Evolutionary conservation across 2,888 invertebrate genomes (phyloP).

Genomic region (Dolichopus griseipennis): DNA sequence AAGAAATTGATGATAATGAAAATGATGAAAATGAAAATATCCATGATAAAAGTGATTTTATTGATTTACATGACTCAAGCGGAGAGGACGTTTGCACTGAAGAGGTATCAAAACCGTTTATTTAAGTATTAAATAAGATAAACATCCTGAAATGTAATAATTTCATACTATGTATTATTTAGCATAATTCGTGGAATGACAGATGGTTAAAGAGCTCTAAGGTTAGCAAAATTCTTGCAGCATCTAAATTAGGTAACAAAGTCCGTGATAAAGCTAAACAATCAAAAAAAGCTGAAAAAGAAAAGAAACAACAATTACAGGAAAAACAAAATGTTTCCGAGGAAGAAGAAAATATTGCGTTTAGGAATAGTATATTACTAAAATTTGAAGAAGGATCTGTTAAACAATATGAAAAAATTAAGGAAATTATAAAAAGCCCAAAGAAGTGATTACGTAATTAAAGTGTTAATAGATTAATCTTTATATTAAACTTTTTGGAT

Average conservation of each 20-base stretch:
- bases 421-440: conserved; percentile 23
- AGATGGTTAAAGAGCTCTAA: conserved; percentile 52
- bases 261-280: conserved; percentile 52
- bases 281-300: conserved; percentile 30
- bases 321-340: neutral
- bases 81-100: conserved; percentile 22
- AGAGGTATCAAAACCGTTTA: conserved; percentile 8
- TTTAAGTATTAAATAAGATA: conserved; percentile 3
- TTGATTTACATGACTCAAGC: conserved; percentile 25
- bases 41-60: conserved; percentile 14
- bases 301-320: conserved; percentile 20
- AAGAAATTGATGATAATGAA: conserved; percentile 22
- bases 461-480: no score
- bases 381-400: conserved; percentile 47
- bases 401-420: conserved; percentile 47
- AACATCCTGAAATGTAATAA: neutral
- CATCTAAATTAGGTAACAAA: conserved; percentile 51
- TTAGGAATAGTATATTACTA: conserved; percentile 25
- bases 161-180: conserved; percentile 19
- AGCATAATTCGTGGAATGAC: conserved; percentile 48
- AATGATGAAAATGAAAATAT: conserved; percentile 10
- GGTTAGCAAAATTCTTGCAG: conserved; percentile 50
- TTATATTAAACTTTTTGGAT: no score
- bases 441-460: neutral
- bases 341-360: neutral